Conservation (phyloP, 1,140 invertebrate genomes). For the Drosophila sp. region DNA sequence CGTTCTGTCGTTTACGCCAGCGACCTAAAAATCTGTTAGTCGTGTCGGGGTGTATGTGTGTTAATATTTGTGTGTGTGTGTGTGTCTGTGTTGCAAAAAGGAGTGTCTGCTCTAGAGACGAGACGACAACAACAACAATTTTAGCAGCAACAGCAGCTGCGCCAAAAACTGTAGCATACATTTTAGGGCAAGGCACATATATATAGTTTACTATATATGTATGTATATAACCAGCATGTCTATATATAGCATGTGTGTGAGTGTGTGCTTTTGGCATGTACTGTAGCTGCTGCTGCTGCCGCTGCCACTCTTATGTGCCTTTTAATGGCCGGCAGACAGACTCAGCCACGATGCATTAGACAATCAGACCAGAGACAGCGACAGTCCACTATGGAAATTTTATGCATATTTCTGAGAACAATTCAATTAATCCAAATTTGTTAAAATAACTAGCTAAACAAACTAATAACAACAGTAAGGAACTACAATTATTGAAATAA, state of each 20-base stretch:
- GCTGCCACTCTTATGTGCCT: conserved; percentile 14
- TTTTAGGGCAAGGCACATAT: conserved; percentile 58
- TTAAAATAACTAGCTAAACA: no score
- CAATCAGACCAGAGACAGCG: background rate
- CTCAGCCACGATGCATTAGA: conserved; percentile 9
- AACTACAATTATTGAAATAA: no score
- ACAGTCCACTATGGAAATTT: no score
- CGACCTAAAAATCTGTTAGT: conserved; percentile 81
- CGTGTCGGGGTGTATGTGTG: conserved; percentile 39
- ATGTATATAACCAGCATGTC: conserved; percentile 1
- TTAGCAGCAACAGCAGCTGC: conserved; percentile 51
- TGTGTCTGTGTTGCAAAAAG: conserved; percentile 64
- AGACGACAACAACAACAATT: conserved; percentile 52
- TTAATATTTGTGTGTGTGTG: conserved; percentile 25
- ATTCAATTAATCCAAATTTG: no score
- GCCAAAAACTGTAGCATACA: conserved; percentile 72
- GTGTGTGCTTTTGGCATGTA: conserved; percentile 9
- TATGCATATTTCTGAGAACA: no score
- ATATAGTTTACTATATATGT: conserved; percentile 3
- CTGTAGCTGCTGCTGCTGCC: background rate
- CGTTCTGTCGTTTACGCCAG: conserved; percentile 73
- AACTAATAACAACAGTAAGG: no score
- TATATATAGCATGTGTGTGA: background rate
- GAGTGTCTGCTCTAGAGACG: conserved; percentile 73
- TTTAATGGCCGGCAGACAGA: conserved; percentile 38